Percentiles rank a stretch among this genome's conserved stretches.
These are phyloP conservation scores for Sciaenops ocellatus DNA, from an alignment of 2,797 vertebrate species.

Conservation along the genomic window DNA sequence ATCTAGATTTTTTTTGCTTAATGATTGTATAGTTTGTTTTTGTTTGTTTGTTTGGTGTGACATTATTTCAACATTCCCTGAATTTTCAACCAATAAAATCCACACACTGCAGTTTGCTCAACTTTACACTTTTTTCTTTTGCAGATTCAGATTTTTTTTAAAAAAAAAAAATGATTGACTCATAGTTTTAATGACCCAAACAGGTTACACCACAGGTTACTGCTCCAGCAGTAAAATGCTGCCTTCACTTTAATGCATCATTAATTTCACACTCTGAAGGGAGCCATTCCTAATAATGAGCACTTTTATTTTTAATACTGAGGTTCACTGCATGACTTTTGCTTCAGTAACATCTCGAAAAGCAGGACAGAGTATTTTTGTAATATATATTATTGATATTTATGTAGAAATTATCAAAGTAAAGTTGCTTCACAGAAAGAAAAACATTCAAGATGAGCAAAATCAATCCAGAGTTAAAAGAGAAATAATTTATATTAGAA, in stretches of 20 bases:
- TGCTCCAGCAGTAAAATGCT: conserved; percentile 17
- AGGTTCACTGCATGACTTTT: neutral
- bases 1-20: neutral
- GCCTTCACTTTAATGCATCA: conserved; percentile 59
- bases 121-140: neutral
- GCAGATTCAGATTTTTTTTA: neutral
- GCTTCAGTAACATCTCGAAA: neutral
- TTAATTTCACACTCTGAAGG: conserved; percentile 52
- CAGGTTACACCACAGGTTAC: conserved; percentile 4
- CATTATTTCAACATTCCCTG: neutral
- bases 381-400: neutral
- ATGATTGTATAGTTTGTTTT: neutral
- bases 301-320: neutral
- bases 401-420: neutral
- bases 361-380: neutral
- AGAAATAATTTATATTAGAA: neutral
- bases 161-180: neutral
- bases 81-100: neutral
- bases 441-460: neutral
- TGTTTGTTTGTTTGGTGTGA: neutral
- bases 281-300: conserved; percentile 1
- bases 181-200: neutral
- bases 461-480: neutral
- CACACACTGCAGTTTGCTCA: no score
- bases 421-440: neutral